These are phyloP conservation scores for Dryocosmus kuriphilus DNA, from an alignment of 2,888 invertebrate genomes.

Conservation along the genomic window DNA sequence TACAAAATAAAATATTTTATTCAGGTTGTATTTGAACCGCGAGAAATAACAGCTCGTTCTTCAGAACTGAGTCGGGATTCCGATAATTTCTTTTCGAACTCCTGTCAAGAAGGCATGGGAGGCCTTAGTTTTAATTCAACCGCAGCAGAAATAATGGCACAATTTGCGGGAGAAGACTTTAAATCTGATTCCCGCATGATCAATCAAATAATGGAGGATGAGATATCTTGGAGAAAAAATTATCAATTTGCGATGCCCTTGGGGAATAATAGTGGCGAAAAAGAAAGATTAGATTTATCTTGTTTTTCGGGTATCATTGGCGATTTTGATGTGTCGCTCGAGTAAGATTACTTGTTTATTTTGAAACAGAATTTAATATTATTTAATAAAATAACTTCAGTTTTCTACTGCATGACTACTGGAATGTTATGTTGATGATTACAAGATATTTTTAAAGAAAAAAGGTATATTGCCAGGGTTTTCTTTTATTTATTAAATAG, in stretches of 20 bases:
- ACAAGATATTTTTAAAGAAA: too few relatives aligned
- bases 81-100: slow-evolving; percentile 49
- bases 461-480: background rate
- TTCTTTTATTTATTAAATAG: background rate
- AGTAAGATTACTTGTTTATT: slow-evolving; percentile 57
- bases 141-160: slow-evolving; percentile 68
- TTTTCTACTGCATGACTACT: too few relatives aligned
- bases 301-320: slow-evolving; percentile 74
- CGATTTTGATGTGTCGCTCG: slow-evolving; percentile 69
- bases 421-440: too few relatives aligned
- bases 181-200: slow-evolving; percentile 73
- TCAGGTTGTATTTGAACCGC: slow-evolving; percentile 70
- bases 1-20: slow-evolving; percentile 29
- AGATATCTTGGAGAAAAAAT: slow-evolving; percentile 75
- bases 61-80: slow-evolving; percentile 64
- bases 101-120: slow-evolving; percentile 53
- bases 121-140: slow-evolving; percentile 68
- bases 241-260: slow-evolving; percentile 61
- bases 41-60: slow-evolving; percentile 72
- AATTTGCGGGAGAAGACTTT: slow-evolving; percentile 71
- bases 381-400: too few relatives aligned
- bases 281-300: slow-evolving; percentile 69
- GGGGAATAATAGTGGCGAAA: slow-evolving; percentile 53
- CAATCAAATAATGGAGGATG: slow-evolving; percentile 76
- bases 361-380: background rate